phyloP scores from a whole-genome alignment of 2,888 invertebrate species.

The Eledona agricola region DNA sequence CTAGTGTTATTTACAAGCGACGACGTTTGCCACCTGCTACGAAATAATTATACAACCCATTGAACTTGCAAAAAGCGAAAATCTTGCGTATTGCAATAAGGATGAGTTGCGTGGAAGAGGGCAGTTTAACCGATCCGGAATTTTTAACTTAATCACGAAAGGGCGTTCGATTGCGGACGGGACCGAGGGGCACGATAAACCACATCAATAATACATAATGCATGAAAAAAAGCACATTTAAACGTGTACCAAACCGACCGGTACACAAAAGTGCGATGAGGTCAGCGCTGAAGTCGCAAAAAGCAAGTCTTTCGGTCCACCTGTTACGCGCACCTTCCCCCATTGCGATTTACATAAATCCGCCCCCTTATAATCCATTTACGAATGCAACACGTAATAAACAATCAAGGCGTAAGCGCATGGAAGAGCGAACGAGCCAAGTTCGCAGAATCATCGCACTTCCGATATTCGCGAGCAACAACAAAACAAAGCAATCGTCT shows the following conservation, averaged over 20 bases:
- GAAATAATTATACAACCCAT: conserved; percentile 29
- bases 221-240: conserved; percentile 33
- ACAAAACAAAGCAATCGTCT: conserved; percentile 10
- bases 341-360: conserved; percentile 5
- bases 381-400: conserved; percentile 17
- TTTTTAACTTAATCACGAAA: conserved; percentile 42
- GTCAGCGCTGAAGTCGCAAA: conserved; percentile 38
- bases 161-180: conserved; percentile 34
- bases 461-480: background rate
- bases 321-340: conserved; percentile 31
- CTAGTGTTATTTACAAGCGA: conserved; percentile 29
- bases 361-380: background rate
- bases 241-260: conserved; percentile 20
- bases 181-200: conserved; percentile 38
- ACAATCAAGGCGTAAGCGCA: conserved; percentile 8
- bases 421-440: conserved; percentile 2
- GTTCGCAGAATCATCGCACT: conserved; percentile 4
- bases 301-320: conserved; percentile 33
- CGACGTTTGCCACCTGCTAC: conserved; percentile 10
- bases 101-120: conserved; percentile 38
- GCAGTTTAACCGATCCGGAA: conserved; percentile 39
- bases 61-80: too few species aligned
- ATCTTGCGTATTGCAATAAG: conserved; percentile 18
- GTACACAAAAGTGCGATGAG: conserved; percentile 18
- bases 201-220: conserved; percentile 39